Evolutionary conservation across 2,888 invertebrate species (phyloP).

Genomic region (Cephus pygmeus): DNA sequence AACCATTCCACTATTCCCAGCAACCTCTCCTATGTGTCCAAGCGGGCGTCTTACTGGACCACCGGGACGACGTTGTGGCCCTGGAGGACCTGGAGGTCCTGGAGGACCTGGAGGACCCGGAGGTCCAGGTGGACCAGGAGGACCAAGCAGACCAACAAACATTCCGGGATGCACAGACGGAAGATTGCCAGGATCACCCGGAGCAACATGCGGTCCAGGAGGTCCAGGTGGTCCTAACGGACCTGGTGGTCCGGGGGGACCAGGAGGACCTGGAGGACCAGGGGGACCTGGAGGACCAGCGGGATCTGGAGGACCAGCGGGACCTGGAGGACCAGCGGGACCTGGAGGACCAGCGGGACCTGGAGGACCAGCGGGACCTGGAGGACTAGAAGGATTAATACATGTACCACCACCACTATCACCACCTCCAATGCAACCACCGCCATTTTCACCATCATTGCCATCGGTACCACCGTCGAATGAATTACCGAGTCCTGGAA

Average conservation of each 20-base stretch:
- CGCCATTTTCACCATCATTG: constrained; percentile 30
- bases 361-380: no score
- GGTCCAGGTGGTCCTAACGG: constrained; percentile 19
- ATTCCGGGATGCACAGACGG: constrained; percentile 29
- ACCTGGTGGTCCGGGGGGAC: constrained; percentile 19
- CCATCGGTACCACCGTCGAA: constrained; percentile 36
- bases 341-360: no score
- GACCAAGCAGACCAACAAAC: constrained; percentile 21
- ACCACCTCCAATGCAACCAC: constrained; percentile 42
- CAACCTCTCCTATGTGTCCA: constrained; percentile 4
- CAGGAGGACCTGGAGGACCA: constrained; percentile 48
- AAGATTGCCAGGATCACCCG: constrained; percentile 38
- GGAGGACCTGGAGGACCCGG: constrained; percentile 43
- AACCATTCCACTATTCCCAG: constrained; percentile 1
- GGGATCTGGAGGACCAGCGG: constrained; percentile 28
- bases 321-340: constrained; percentile 33
- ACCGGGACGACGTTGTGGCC: constrained; percentile 33
- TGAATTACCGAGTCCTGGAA: constrained; percentile 34
- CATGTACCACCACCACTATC: constrained; percentile 13
- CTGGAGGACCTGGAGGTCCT: constrained; percentile 38
- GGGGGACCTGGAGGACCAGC: constrained; percentile 32
- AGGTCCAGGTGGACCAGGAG: constrained; percentile 24
- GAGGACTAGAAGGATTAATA: constrained; percentile 34
- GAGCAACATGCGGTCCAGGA: constrained; percentile 32
- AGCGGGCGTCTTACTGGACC: constrained; percentile 26